These are phyloP conservation scores for Cotesia vestalis DNA, from an alignment of 1,140 invertebrate genomes.

Conservation along the genomic window DNA sequence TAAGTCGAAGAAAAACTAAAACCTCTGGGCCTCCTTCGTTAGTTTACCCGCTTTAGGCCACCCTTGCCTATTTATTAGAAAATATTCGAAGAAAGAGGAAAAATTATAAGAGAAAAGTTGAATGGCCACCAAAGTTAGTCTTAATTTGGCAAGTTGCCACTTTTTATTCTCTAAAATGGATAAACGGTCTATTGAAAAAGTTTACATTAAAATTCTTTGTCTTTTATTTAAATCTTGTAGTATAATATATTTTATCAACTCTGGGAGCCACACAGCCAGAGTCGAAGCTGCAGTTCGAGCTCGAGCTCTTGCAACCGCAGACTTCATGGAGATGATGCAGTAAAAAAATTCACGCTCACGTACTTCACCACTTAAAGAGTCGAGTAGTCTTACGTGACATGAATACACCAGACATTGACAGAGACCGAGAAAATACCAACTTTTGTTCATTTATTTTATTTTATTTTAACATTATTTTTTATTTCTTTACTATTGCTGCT, in stretches of 20 bases:
- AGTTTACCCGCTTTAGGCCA: too few species aligned
- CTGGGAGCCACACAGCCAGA: neutral
- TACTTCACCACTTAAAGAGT: conserved; percentile 41
- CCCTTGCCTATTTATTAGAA: too few species aligned
- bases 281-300: neutral
- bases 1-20: too few species aligned
- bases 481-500: conserved; percentile 1
- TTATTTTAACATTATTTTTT: conserved; percentile 8
- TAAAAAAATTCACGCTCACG: conserved; percentile 44
- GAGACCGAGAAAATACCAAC: conserved; percentile 16
- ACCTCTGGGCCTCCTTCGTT: too few species aligned
- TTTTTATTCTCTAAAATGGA: conserved; percentile 54
- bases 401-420: conserved; percentile 32
- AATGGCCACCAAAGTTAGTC: conserved; percentile 16
- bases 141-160: conserved; percentile 48
- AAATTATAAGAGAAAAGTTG: neutral
- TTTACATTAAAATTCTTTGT: neutral
- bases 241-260: neutral
- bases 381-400: conserved; percentile 39
- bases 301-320: conserved; percentile 17
- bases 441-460: conserved; percentile 27
- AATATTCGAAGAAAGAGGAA: too few species aligned
- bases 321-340: conserved; percentile 37
- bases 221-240: too few species aligned
- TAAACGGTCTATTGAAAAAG: conserved; percentile 46